Base-by-base conservation (phyloP, 1,140 invertebrate species). In the Solenopsis fugax region DNA sequence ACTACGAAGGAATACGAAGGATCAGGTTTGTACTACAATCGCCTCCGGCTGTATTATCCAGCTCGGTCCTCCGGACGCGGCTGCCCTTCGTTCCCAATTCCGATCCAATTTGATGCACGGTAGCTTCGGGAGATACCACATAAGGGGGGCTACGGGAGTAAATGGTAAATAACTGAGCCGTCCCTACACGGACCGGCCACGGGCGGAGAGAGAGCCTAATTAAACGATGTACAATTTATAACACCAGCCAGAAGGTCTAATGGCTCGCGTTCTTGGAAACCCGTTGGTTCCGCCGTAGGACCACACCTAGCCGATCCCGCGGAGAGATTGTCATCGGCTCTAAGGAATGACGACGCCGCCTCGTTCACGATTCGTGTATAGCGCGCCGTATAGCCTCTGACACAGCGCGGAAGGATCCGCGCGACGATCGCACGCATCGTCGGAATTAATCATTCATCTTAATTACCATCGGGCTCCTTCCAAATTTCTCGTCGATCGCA, bases 181-280 rank as follows among this genome's bases (percentile, higher is more conserved):
- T 88, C 88, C 86, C 89, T 90, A 93, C 91, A 90, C 89, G 92
- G 89, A 89, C 84, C 86, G 67, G 87, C 90, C 87, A 87, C 90
- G 87, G 89, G 85, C 86, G 72, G 81, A 84, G 92, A 88, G 89
- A 92, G 93, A 92, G 93, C 94, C 95, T 95, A 95, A 95, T 95
- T 95, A 95, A 95, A 95, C 94, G 94, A 95, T 95, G 95, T 95
- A 95, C 94, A 95, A 95, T 95, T 95, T 95, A 95, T 95, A 95
- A 95, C 95, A 95, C 95, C 94, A 95, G 93, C 89, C 92, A 91
- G 92, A 94, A 92, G 94, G 92, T 94, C 94, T 95, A 95, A 95
- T 95, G 94, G 94, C 93, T 95, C 94, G 92, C 94, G 95, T 95
- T 95, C 95, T 89, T 95, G 95, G 95, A 95, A 95, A 94, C 94